A percentile compares a stretch with the other conserved stretches of the same genome.
Conservation (phyloP, 2,797 vertebrate genomes). For the Lepus oiostolus region DNA sequence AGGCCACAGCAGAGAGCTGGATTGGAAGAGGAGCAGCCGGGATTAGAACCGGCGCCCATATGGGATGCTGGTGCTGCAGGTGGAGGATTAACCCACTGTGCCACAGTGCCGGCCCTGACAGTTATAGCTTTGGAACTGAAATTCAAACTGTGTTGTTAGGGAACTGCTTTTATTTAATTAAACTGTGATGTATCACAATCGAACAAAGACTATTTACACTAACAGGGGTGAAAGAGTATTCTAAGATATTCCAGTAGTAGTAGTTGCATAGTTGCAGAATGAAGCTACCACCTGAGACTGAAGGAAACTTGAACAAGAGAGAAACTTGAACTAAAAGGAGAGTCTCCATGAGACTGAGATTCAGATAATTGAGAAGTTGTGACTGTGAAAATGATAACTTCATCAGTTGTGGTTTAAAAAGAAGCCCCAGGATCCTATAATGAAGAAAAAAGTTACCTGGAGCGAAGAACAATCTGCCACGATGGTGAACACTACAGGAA, state of each 20-base stretch:
- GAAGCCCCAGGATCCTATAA: neutral
- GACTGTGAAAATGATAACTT: neutral
- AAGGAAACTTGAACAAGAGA: neutral
- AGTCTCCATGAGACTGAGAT: neutral
- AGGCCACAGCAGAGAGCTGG: too few species aligned
- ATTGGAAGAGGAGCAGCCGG: too few species aligned
- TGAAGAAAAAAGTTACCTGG: neutral
- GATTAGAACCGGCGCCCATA: too few species aligned
- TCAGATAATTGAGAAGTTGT: neutral
- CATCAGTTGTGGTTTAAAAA: neutral
- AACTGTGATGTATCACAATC: neutral
- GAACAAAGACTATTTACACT: neutral
- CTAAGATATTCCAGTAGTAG: neutral
- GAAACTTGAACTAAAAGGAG: neutral
- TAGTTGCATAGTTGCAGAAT: neutral
- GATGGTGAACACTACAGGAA: neutral
- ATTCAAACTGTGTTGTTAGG: neutral
- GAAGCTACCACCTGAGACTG: neutral
- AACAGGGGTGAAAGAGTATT: neutral
- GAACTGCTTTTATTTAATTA: neutral
- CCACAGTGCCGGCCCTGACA: too few species aligned
- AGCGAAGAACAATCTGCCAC: neutral
- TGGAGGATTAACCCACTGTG: too few species aligned
- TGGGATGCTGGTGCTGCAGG: too few species aligned
- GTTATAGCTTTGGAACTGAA: neutral